Evolutionary conservation across 2,888 invertebrate species (phyloP).

Genomic region (Cyclophora punctaria): DNA sequence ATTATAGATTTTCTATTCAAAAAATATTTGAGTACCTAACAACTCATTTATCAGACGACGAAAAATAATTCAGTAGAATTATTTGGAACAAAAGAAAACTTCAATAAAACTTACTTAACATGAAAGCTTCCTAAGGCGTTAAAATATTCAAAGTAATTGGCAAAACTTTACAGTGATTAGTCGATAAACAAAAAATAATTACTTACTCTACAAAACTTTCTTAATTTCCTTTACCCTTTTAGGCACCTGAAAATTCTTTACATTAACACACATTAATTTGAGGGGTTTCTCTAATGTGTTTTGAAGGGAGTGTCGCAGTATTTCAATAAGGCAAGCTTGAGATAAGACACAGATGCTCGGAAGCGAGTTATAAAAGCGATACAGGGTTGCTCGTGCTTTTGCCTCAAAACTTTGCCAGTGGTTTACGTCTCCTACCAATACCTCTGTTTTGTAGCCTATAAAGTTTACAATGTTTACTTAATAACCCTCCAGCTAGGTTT

Average conservation of each 20-base stretch:
- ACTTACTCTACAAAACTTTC: background rate
- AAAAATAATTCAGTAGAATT: no score
- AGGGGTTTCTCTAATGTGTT: conserved; percentile 6
- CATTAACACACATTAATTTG: background rate
- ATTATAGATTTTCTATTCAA: no score
- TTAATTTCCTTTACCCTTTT: background rate
- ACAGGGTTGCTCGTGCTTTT: conserved; percentile 16
- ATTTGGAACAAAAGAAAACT: no score
- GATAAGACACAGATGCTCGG: conserved; percentile 36
- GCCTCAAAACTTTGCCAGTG: conserved; percentile 29
- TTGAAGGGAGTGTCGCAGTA: conserved; percentile 14
- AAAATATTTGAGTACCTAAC: no score
- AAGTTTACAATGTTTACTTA: conserved; percentile 9
- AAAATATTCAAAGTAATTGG: background rate
- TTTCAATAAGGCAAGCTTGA: conserved; percentile 17
- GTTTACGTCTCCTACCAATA: conserved; percentile 18
- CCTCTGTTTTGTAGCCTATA: conserved; percentile 21
- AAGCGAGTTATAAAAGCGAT: conserved; percentile 45
- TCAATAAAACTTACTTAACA: no score
- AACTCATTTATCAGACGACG: no score
- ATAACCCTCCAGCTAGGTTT: conserved; percentile 7
- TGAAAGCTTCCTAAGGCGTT: background rate
- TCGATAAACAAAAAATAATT: background rate
- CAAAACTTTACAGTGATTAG: background rate
- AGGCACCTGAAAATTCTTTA: background rate